Percentiles rank a stretch among this genome's conserved stretches.
phyloP scores from a whole-genome alignment of 53 echinoderm and acorn worm genomes.

The Mesocentrotus franciscanus region DNA sequence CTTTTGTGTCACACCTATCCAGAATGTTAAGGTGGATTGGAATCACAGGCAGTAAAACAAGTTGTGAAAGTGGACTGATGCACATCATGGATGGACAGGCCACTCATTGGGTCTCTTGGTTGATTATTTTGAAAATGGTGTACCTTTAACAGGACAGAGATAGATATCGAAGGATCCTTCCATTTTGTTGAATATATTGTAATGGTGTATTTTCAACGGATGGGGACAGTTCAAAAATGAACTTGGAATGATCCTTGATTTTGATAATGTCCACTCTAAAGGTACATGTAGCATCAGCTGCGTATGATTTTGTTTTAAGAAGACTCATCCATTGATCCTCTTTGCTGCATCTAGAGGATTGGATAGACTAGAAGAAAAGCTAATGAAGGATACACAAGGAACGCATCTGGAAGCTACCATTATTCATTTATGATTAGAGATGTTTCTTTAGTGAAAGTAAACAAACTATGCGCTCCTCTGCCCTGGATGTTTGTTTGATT shows the following conservation, averaged over 20 bases:
- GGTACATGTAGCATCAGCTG: not conserved
- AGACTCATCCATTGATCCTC: not conserved
- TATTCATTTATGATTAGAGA: not conserved
- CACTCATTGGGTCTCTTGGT: not conserved
- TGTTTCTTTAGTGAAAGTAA: too few relatives aligned
- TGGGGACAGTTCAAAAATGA: not conserved
- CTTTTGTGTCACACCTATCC: not conserved
- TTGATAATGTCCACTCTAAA: not conserved
- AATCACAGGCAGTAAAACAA: not conserved
- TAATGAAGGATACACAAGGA: not conserved
- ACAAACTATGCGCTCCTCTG: not conserved
- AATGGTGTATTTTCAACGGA: not conserved
- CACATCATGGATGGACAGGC: not conserved
- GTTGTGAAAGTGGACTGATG: not conserved
- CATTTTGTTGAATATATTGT: not conserved
- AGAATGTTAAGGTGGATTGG: not conserved
- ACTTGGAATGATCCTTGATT: not conserved
- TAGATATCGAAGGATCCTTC: not conserved
- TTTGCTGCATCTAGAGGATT: constrained; percentile 8
- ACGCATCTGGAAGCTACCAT: not conserved
- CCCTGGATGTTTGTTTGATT: not conserved
- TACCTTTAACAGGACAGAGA: not conserved
- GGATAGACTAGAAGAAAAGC: not conserved
- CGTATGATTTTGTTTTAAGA: not conserved
- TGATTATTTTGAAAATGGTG: not conserved